A percentile compares a stretch with the other conserved stretches of the same genome.
Conservation (phyloP, 2,888 invertebrate genomes). For the Mycalesis mineus region DNA sequence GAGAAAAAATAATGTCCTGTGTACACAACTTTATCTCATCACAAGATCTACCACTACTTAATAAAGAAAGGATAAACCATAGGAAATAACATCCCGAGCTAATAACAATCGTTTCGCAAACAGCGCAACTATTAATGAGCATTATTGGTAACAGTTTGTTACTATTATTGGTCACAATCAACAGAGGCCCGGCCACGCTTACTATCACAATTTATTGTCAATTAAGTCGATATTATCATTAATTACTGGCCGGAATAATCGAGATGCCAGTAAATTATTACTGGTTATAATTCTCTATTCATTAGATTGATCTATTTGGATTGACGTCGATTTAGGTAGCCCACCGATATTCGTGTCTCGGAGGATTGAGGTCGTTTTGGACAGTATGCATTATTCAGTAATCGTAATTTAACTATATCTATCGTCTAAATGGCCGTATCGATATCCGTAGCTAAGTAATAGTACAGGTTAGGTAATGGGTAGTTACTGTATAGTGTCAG, state of each 20-base stretch:
- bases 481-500: too few species aligned
- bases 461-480: too few species aligned
- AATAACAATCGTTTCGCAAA: neutral
- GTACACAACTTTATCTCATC: too few species aligned
- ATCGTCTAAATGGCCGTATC: too few species aligned
- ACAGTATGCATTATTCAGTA: neutral
- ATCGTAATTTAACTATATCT: neutral
- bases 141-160: constrained; percentile 5
- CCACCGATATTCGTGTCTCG: neutral
- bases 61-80: neutral
- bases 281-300: constrained; percentile 8
- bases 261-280: constrained; percentile 4
- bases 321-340: neutral
- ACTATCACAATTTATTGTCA: constrained; percentile 9
- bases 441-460: too few species aligned
- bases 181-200: neutral
- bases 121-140: neutral
- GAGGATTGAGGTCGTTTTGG: neutral
- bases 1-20: too few species aligned
- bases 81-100: neutral
- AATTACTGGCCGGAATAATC: constrained; percentile 8
- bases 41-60: neutral
- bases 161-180: constrained; percentile 8
- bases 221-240: constrained; percentile 14
- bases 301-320: constrained; percentile 1